A percentile compares a stretch with the other conserved stretches of the same genome.
Evolutionary conservation across 1,140 invertebrate genomes (phyloP).

Genomic region (Micrasema longulum): DNA sequence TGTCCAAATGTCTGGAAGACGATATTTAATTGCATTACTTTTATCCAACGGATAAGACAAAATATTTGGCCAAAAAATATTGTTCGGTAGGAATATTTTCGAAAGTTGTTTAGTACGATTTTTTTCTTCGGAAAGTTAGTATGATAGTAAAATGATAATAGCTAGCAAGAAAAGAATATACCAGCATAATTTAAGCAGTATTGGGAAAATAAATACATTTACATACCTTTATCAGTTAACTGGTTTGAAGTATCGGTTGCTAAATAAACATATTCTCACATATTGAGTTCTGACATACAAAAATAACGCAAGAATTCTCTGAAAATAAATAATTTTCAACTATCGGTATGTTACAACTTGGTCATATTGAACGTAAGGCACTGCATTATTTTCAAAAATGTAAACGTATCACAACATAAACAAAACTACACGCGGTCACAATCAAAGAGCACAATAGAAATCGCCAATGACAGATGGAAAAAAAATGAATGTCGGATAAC

Average conservation of each 20-base stretch:
- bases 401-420: constrained; percentile 20
- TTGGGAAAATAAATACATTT: constrained; percentile 1
- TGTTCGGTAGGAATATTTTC: too few relatives aligned
- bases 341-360: too few relatives aligned
- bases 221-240: constrained; percentile 29
- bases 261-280: constrained; percentile 24
- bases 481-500: neutral
- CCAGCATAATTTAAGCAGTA: neutral
- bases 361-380: neutral
- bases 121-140: too few relatives aligned
- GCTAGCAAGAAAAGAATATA: neutral
- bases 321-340: neutral
- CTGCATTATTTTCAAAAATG: neutral
- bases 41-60: too few relatives aligned
- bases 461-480: neutral
- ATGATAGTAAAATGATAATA: neutral
- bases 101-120: too few relatives aligned
- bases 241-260: constrained; percentile 24
- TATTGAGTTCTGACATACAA: neutral
- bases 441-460: constrained; percentile 1
- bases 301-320: neutral
- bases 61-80: too few relatives aligned
- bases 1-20: too few relatives aligned
- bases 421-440: constrained; percentile 25
- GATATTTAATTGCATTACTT: too few relatives aligned